These are phyloP conservation scores for Takifugu flavidus DNA, from an alignment of 2,113 vertebrate genomes.

Conservation along the genomic window DNA sequence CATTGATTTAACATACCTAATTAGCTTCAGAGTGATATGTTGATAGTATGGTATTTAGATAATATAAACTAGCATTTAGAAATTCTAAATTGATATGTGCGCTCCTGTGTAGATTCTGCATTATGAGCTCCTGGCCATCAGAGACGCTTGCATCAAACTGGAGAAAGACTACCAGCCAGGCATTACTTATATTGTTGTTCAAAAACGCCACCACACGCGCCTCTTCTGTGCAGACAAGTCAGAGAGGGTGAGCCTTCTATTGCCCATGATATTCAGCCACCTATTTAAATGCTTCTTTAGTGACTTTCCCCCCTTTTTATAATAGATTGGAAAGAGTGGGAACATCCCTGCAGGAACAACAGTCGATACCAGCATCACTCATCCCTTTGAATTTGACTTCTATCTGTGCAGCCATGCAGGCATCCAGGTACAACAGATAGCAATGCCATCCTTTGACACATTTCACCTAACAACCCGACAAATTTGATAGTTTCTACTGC, in stretches of 20 bases:
- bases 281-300: background rate
- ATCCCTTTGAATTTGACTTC: slow-evolving; percentile 99
- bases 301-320: background rate
- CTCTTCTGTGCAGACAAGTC: slow-evolving; percentile 97
- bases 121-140: slow-evolving; percentile 91
- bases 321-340: slow-evolving; percentile 94
- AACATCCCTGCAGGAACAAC: slow-evolving; percentile 99
- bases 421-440: slow-evolving; percentile 84
- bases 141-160: slow-evolving; percentile 97
- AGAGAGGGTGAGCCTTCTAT: slow-evolving; percentile 83
- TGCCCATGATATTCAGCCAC: background rate
- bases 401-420: slow-evolving; percentile 99
- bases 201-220: slow-evolving; percentile 97
- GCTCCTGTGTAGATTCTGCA: slow-evolving; percentile 69
- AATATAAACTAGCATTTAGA: background rate
- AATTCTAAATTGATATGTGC: background rate
- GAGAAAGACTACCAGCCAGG: slow-evolving; percentile 99
- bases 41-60: background rate
- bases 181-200: slow-evolving; percentile 98
- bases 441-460: background rate
- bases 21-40: background rate
- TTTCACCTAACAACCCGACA: background rate
- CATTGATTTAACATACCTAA: background rate
- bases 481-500: background rate
- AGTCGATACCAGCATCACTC: slow-evolving; percentile 98